phyloP scores from a whole-genome alignment of 2,113 vertebrate species.

The Festucalex cinctus region DNA sequence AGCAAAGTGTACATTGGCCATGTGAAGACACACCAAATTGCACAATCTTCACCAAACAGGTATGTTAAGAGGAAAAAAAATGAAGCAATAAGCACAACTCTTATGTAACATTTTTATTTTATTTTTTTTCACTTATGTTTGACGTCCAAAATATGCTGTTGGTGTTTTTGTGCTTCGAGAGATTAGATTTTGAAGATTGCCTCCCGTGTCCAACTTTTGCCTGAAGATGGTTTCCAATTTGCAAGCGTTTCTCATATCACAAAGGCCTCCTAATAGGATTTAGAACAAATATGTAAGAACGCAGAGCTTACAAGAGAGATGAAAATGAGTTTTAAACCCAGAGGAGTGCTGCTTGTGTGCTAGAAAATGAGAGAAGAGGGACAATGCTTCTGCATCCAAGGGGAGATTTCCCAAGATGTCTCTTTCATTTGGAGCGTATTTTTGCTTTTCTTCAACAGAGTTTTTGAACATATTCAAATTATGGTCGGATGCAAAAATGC shows the following conservation, averaged over 20 bases:
- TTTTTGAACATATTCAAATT: conserved; percentile 5
- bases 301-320: conserved; percentile 65
- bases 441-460: conserved; percentile 17
- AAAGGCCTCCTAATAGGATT: conserved; percentile 72
- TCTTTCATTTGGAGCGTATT: conserved; percentile 26
- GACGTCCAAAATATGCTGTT: conserved; percentile 31
- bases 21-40: conserved; percentile 11
- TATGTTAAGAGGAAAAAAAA: conserved; percentile 15
- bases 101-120: conserved; percentile 7
- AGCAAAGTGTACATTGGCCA: conserved; percentile 5
- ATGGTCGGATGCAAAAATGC: neutral
- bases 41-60: conserved; percentile 36
- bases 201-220: conserved; percentile 66
- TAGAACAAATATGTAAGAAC: conserved; percentile 71
- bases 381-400: conserved; percentile 42
- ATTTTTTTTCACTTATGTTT: conserved; percentile 28
- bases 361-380: conserved; percentile 53
- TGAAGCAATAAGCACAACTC: neutral
- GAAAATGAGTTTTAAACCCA: conserved; percentile 73
- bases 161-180: conserved; percentile 45
- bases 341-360: conserved; percentile 52
- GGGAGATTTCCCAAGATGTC: conserved; percentile 39
- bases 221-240: conserved; percentile 70
- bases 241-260: conserved; percentile 65
- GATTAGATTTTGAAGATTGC: conserved; percentile 69